Evolutionary conservation across 2,888 invertebrate genomes (phyloP).

Genomic region (Eupithecia tripunctaria): DNA sequence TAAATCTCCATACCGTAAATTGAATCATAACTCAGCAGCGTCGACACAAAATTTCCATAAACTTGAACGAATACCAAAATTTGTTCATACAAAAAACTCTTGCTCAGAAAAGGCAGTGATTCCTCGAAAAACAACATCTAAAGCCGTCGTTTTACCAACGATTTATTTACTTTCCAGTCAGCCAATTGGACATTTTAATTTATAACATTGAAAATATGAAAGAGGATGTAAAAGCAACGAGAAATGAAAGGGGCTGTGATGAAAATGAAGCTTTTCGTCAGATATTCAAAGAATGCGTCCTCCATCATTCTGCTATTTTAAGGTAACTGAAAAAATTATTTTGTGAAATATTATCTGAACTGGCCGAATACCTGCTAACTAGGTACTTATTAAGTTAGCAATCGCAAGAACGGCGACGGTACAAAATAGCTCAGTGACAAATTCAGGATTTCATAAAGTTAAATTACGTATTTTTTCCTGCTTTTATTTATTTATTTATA

Average conservation of each 20-base stretch:
- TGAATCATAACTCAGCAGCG: conserved; percentile 48
- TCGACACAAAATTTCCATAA: conserved; percentile 45
- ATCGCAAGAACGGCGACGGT: neutral
- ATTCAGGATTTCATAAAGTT: neutral
- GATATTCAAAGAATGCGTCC: conserved; percentile 54
- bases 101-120: conserved; percentile 41
- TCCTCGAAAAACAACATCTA: conserved; percentile 39
- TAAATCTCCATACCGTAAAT: conserved; percentile 48
- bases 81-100: conserved; percentile 38
- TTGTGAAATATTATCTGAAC: conserved; percentile 12
- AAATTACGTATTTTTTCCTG: neutral
- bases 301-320: conserved; percentile 57
- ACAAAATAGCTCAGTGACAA: neutral
- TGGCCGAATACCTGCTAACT: neutral
- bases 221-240: conserved; percentile 52
- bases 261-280: conserved; percentile 59
- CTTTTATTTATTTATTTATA: too few relatives aligned
- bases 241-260: conserved; percentile 51
- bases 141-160: conserved; percentile 33
- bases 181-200: conserved; percentile 68
- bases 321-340: conserved; percentile 49
- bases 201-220: conserved; percentile 66
- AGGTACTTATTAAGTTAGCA: neutral
- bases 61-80: conserved; percentile 44
- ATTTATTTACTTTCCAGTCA: conserved; percentile 57